phyloP scores from a whole-genome alignment of 1,140 invertebrate genomes.

The Pomacea maculata region DNA sequence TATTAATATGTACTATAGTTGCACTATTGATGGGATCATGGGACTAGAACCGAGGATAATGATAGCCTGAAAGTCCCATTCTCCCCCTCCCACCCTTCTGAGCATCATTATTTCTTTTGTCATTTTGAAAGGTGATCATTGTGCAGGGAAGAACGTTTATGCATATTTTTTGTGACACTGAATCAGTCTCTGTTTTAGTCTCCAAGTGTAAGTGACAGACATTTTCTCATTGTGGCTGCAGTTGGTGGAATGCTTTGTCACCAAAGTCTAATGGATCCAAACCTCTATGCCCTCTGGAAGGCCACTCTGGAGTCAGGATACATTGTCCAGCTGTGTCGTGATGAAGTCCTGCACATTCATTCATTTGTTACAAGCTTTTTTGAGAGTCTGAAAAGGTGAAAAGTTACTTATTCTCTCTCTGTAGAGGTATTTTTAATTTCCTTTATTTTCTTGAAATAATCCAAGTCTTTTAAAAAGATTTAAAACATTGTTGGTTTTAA shows the following conservation, averaged over 20 bases:
- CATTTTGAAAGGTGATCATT: neutral
- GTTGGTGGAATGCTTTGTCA: conserved; percentile 88
- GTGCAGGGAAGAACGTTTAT: neutral
- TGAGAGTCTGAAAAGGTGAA: conserved; percentile 89
- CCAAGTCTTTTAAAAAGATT: neutral
- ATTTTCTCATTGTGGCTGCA: conserved; percentile 56
- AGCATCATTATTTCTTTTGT: too few relatives aligned
- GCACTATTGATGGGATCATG: too few relatives aligned
- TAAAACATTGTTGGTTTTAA: neutral
- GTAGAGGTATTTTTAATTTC: conserved; percentile 8
- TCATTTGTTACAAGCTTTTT: conserved; percentile 92
- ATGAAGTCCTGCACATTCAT: conserved; percentile 97
- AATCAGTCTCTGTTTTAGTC: neutral
- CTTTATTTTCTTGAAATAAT: neutral
- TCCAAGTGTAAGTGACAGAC: neutral
- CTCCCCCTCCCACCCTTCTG: too few relatives aligned
- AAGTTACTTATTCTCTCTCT: conserved; percentile 26
- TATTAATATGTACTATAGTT: too few relatives aligned
- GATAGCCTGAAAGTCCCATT: too few relatives aligned
- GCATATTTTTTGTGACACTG: neutral
- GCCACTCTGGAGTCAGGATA: conserved; percentile 91
- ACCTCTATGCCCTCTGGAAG: conserved; percentile 83
- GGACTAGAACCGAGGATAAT: too few relatives aligned
- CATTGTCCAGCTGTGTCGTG: conserved; percentile 93
- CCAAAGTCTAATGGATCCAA: conserved; percentile 74